Conservation (phyloP, 1,140 invertebrate species). For the Ceratosolen fusciceps region DNA sequence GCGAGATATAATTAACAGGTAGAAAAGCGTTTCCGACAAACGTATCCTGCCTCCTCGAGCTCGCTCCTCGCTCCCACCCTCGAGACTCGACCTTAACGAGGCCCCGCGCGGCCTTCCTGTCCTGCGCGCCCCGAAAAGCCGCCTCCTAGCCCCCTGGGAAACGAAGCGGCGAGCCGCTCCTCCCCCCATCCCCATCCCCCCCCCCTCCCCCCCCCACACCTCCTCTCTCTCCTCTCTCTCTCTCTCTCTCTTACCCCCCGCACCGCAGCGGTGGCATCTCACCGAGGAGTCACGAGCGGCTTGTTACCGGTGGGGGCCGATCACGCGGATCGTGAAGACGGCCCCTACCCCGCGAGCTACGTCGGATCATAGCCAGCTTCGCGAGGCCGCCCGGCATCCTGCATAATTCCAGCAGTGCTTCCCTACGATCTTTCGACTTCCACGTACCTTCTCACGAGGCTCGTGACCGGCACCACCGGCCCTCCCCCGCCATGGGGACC, state of each 20-base stretch:
- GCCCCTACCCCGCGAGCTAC: conserved; percentile 13
- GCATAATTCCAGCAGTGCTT: conserved; percentile 56
- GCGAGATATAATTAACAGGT: conserved; percentile 48
- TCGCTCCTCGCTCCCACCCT: background rate
- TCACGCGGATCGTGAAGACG: conserved; percentile 64
- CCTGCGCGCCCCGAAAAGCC: background rate
- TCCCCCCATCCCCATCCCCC: too few species aligned
- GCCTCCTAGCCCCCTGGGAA: conserved; percentile 34
- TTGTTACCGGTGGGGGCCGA: conserved; percentile 60
- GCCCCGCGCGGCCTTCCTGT: background rate
- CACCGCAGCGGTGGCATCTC: background rate
- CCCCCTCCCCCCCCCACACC: too few species aligned
- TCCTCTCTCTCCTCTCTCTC: too few species aligned
- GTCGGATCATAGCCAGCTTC: conserved; percentile 60
- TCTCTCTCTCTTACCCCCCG: conserved; percentile 7
- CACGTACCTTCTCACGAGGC: background rate
- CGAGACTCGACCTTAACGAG: background rate
- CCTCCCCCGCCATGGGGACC: too few species aligned
- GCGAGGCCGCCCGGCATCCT: conserved; percentile 57
- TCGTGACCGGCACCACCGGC: conserved; percentile 9
- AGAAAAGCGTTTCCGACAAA: conserved; percentile 49
- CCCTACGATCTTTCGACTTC: too few species aligned
- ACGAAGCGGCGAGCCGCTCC: background rate
- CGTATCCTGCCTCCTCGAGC: conserved; percentile 38
- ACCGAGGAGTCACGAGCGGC: conserved; percentile 64